Conservation (phyloP, 2,113 vertebrate species). For the Odontesthes bonariensis region DNA sequence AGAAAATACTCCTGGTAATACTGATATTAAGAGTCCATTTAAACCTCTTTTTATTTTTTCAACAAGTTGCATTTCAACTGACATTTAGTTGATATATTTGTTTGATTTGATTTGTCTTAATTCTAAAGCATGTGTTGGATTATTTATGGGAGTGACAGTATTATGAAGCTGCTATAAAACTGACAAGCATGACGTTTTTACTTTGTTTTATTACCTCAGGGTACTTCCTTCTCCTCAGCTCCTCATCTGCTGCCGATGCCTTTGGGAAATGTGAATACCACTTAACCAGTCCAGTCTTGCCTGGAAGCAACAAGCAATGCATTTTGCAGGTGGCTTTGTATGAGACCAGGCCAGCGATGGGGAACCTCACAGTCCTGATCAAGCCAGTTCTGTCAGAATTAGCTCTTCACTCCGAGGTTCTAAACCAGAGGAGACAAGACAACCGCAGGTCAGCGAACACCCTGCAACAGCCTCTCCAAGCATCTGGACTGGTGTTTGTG, state of each 20-base stretch:
- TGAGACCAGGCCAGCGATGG: constrained; percentile 56
- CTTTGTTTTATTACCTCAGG: constrained; percentile 67
- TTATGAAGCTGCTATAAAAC: constrained; percentile 10
- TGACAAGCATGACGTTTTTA: constrained; percentile 6
- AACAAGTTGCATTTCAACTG: not conserved
- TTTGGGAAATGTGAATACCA: constrained; percentile 75
- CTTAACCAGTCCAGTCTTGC: constrained; percentile 78
- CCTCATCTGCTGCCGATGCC: constrained; percentile 36
- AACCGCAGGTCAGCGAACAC: constrained; percentile 69
- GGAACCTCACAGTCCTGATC: constrained; percentile 78
- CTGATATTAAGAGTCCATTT: not conserved
- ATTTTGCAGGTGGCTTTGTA: constrained; percentile 74
- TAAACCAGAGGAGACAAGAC: constrained; percentile 42
- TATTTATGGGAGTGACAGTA: constrained; percentile 1
- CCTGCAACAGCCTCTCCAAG: not conserved
- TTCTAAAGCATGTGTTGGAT: not conserved
- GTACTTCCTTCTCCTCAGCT: constrained; percentile 79
- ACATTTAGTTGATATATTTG: constrained; percentile 18
- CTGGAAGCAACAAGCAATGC: constrained; percentile 66
- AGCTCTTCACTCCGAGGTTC: constrained; percentile 30
- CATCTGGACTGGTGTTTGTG: not conserved
- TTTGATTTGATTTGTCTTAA: constrained; percentile 10
- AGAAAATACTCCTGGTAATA: no score
- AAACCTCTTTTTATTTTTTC: not conserved
- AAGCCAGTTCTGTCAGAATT: constrained; percentile 52